Percentiles rank a stretch among this genome's conserved stretches.
These are phyloP conservation scores for Caenorhabditis angaria DNA, from an alignment of 2,888 invertebrate species.

Conservation along the genomic window DNA sequence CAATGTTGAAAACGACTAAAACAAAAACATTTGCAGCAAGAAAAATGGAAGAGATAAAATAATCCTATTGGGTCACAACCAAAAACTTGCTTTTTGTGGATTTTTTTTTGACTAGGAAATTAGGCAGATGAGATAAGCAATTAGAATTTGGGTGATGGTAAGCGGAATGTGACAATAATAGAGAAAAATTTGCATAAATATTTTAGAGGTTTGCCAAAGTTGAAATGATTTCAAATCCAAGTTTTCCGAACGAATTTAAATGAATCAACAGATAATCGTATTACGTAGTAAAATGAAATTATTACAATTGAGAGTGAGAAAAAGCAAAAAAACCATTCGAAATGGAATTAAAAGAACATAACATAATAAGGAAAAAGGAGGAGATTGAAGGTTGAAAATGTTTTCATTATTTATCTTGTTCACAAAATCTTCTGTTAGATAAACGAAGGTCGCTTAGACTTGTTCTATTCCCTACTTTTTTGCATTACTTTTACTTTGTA, in stretches of 20 bases:
- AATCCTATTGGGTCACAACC: conserved; percentile 13
- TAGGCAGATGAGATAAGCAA: conserved; percentile 11
- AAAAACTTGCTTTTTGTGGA: conserved; percentile 26
- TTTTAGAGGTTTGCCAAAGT: no score
- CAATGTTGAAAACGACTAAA: not conserved
- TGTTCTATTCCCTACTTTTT: not conserved
- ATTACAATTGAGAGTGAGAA: conserved; percentile 5
- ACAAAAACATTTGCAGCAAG: conserved; percentile 3
- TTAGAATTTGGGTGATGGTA: conserved; percentile 7
- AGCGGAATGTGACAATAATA: no score
- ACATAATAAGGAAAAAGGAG: conserved; percentile 11
- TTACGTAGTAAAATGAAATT: not conserved
- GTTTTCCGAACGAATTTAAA: no score
- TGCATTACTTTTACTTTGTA: not conserved
- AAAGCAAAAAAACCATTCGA: conserved; percentile 8
- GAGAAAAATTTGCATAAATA: no score
- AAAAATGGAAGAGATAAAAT: conserved; percentile 11
- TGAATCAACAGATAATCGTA: not conserved
- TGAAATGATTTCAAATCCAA: no score
- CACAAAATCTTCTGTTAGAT: not conserved
- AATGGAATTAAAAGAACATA: not conserved
- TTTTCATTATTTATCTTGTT: conserved; percentile 4
- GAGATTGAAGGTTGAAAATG: conserved; percentile 1
- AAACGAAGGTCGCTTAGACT: not conserved
- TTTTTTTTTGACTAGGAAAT: conserved; percentile 6